phyloP scores from a whole-genome alignment of 2,113 vertebrate genomes.

The Phyllopteryx taeniolatus region DNA sequence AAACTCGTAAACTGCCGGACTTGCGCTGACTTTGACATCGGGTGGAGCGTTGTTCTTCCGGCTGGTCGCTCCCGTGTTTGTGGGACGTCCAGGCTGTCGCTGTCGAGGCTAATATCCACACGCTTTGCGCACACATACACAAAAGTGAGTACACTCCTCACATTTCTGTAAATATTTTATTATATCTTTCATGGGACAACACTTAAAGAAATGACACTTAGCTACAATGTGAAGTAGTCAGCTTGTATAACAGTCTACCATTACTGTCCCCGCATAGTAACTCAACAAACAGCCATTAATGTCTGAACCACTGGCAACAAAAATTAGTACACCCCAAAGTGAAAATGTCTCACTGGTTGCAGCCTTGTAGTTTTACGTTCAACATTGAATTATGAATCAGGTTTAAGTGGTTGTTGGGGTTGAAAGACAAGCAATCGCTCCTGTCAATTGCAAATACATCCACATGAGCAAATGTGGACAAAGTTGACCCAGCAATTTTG shows the following conservation, averaged over 20 bases:
- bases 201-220: neutral
- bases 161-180: neutral
- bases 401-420: slow-evolving; percentile 29
- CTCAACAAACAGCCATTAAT: neutral
- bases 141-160: neutral
- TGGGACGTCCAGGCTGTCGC: slow-evolving; percentile 1
- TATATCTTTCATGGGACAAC: neutral
- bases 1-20: slow-evolving; percentile 21
- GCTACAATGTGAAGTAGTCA: neutral
- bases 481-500: too few relatives aligned
- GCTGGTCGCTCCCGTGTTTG: slow-evolving; percentile 31
- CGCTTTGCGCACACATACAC: slow-evolving; percentile 22
- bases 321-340: neutral
- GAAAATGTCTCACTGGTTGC: neutral
- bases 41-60: slow-evolving; percentile 30
- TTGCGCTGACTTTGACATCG: neutral
- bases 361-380: neutral
- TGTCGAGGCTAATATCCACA: slow-evolving; percentile 37
- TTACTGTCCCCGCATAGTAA: neutral
- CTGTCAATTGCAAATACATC: slow-evolving; percentile 57
- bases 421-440: slow-evolving; percentile 54
- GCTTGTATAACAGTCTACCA: neutral
- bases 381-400: neutral
- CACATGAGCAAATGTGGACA: slow-evolving; percentile 28
- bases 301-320: neutral